These are phyloP conservation scores for Perca fluviatilis DNA, from an alignment of 2,113 vertebrate genomes.

Conservation along the genomic window DNA sequence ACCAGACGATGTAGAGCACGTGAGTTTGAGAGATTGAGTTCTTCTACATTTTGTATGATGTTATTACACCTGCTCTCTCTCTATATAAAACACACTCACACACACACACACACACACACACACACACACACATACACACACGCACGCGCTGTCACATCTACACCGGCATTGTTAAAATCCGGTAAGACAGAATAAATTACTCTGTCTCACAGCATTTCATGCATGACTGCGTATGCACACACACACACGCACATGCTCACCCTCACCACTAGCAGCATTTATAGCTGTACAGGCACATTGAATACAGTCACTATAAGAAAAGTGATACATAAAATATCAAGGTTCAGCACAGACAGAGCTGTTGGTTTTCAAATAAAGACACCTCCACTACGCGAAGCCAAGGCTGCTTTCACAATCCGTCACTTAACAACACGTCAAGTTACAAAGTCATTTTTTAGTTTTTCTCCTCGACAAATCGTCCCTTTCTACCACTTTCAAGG, in stretches of 20 bases:
- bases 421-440: not conserved
- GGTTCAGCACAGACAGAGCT: not conserved
- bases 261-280: not conserved
- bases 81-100: not conserved
- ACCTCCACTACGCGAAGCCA: not conserved
- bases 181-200: slow-evolving; percentile 52
- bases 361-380: slow-evolving; percentile 5
- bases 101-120: slow-evolving; percentile 2
- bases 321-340: too few relatives aligned
- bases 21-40: slow-evolving; percentile 2
- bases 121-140: slow-evolving; percentile 20
- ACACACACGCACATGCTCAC: not conserved
- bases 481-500: slow-evolving; percentile 34
- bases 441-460: slow-evolving; percentile 14
- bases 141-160: slow-evolving; percentile 17
- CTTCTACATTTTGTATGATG: not conserved
- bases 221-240: slow-evolving; percentile 12
- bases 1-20: not conserved
- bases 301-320: not conserved
- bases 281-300: not conserved
- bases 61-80: slow-evolving; percentile 40
- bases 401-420: slow-evolving; percentile 28
- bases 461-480: not conserved
- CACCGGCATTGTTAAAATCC: slow-evolving; percentile 12
- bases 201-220: slow-evolving; percentile 54